Conservation (phyloP, 2,888 invertebrate genomes). For the Harpalus rufipes region DNA sequence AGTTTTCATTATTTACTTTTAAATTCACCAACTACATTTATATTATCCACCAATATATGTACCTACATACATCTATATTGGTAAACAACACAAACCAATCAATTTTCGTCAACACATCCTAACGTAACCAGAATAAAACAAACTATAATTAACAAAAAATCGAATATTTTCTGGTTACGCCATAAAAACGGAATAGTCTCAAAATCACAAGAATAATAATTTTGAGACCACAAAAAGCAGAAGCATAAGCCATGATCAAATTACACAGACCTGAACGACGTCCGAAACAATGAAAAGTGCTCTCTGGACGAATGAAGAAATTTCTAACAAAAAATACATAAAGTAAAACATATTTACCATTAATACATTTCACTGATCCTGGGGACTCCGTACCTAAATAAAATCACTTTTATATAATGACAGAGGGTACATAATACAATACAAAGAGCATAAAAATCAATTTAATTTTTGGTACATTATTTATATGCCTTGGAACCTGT, state of each 20-base stretch:
- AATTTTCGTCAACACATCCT: conserved; percentile 4
- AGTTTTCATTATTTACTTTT: not conserved
- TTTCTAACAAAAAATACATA: conserved; percentile 57
- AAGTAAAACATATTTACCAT: conserved; percentile 65
- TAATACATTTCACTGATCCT: conserved; percentile 4
- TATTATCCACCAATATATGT: not conserved
- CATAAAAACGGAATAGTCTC: not conserved
- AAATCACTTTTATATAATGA: conserved; percentile 55
- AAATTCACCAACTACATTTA: conserved; percentile 11
- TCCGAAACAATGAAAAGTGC: conserved; percentile 43
- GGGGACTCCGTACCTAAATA: conserved; percentile 47
- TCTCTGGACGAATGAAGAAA: conserved; percentile 46
- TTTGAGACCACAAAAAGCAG: conserved; percentile 52
- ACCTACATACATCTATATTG: too few species aligned
- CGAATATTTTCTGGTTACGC: conserved; percentile 16
- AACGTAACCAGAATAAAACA: conserved; percentile 25
- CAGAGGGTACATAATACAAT: conserved; percentile 27
- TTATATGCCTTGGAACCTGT: conserved; percentile 49
- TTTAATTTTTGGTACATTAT: conserved; percentile 52
- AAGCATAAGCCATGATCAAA: conserved; percentile 63
- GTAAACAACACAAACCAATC: too few species aligned
- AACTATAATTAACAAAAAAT: conserved; percentile 11
- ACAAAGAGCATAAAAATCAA: conserved; percentile 43
- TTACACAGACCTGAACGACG: conserved; percentile 60
- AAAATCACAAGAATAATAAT: conserved; percentile 5